Percentiles rank a stretch among this genome's conserved stretches.
These are phyloP conservation scores for Scaptomyza parva DNA, from an alignment of 2,888 invertebrate genomes.

Conservation along the genomic window DNA sequence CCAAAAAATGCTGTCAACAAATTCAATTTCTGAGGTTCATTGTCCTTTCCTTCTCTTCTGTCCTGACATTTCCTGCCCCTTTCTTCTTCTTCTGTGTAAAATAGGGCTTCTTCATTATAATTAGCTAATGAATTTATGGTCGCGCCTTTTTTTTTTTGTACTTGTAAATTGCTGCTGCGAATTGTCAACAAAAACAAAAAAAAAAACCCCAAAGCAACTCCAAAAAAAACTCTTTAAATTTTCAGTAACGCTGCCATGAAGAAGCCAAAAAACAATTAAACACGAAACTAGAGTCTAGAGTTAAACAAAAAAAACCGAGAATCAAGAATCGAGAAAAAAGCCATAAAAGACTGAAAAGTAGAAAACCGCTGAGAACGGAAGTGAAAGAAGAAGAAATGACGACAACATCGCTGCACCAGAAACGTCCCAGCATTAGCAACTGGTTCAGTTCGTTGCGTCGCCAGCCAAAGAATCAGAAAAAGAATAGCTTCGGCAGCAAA, in stretches of 20 bases:
- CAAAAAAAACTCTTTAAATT: constrained; percentile 50
- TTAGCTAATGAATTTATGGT: constrained; percentile 62
- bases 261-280: constrained; percentile 58
- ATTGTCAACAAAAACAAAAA: background rate
- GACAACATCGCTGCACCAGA: constrained; percentile 86
- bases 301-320: background rate
- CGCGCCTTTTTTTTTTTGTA: constrained; percentile 55
- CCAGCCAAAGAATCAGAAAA: constrained; percentile 83
- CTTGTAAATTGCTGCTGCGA: constrained; percentile 66
- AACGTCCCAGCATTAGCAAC: constrained; percentile 90
- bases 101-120: constrained; percentile 45
- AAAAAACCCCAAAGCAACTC: background rate
- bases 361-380: too few relatives aligned
- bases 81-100: constrained; percentile 23
- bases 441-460: constrained; percentile 93
- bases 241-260: constrained; percentile 61
- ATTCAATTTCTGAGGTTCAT: constrained; percentile 62
- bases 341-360: constrained; percentile 30
- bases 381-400: constrained; percentile 60
- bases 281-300: constrained; percentile 23
- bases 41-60: too few relatives aligned
- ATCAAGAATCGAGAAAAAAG: background rate
- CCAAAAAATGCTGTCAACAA: constrained; percentile 60
- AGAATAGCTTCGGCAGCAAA: constrained; percentile 73
- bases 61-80: constrained; percentile 44